phyloP scores from a whole-genome alignment of 1,140 invertebrate genomes.

The Hestina assimilis region DNA sequence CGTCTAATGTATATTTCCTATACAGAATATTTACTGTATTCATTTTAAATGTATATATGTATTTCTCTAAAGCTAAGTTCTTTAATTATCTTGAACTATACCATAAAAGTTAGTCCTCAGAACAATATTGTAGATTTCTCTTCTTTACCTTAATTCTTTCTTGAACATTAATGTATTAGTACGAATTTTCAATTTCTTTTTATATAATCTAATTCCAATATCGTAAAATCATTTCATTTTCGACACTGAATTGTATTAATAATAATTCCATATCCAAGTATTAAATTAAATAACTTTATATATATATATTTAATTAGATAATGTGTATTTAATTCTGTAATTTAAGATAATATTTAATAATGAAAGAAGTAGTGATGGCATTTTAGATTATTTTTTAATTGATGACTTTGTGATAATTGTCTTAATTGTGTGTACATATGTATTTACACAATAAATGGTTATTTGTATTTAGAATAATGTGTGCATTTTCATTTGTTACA shows the following conservation, averaged over 20 bases:
- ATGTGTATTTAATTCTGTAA: not conserved
- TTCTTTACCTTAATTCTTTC: too few relatives aligned
- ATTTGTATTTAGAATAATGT: conserved; percentile 53
- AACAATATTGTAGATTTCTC: too few relatives aligned
- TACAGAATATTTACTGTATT: too few relatives aligned
- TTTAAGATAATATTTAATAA: conserved; percentile 4
- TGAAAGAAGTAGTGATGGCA: conserved; percentile 9
- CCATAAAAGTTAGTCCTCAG: too few relatives aligned
- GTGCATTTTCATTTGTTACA: conserved; percentile 23
- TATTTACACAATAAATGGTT: conserved; percentile 62
- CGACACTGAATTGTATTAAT: not conserved
- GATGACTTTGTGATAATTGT: conserved; percentile 62
- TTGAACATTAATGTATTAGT: too few relatives aligned
- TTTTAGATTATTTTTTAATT: conserved; percentile 24
- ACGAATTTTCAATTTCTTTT: too few relatives aligned
- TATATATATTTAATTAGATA: not conserved
- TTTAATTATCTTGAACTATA: too few relatives aligned
- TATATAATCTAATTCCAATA: too few relatives aligned
- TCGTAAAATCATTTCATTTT: too few relatives aligned
- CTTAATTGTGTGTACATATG: conserved; percentile 60
- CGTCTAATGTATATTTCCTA: too few relatives aligned
- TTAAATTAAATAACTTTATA: not conserved
- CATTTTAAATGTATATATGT: too few relatives aligned
- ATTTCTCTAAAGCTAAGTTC: too few relatives aligned
- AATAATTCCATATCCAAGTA: not conserved